Conservation (phyloP, 2,888 invertebrate species). For the Gastracanthus pulcherrimus region DNA sequence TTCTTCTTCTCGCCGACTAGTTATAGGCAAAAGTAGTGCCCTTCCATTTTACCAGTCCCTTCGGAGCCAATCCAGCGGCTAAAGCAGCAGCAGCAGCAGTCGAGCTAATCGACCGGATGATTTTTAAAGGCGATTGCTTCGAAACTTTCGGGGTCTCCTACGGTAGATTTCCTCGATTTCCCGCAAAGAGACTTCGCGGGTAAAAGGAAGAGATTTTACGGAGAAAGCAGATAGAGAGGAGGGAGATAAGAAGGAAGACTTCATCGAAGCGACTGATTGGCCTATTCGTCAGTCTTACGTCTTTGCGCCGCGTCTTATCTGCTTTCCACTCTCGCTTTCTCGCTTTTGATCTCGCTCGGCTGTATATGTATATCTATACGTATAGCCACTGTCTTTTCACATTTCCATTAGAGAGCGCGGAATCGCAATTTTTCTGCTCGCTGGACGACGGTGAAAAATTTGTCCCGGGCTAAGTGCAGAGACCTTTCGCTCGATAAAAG, state of each 20-base stretch:
- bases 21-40: slow-evolving; percentile 48
- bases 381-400: no score
- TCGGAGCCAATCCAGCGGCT: neutral
- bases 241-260: slow-evolving; percentile 71
- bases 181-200: slow-evolving; percentile 32
- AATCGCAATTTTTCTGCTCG: neutral
- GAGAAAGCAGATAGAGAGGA: neutral
- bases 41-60: slow-evolving; percentile 13
- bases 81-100: slow-evolving; percentile 46
- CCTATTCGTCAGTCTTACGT: slow-evolving; percentile 70
- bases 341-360: slow-evolving; percentile 38
- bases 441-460: neutral
- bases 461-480: no score
- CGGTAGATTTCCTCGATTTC: neutral
- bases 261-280: slow-evolving; percentile 74
- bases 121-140: slow-evolving; percentile 69
- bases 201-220: neutral
- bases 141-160: slow-evolving; percentile 21
- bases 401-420: slow-evolving; percentile 26
- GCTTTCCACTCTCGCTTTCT: slow-evolving; percentile 51
- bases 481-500: no score
- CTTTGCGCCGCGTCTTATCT: slow-evolving; percentile 45
- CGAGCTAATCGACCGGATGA: slow-evolving; percentile 71
- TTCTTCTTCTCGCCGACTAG: no score
- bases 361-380: neutral